A percentile compares a stretch with the other conserved stretches of the same genome.
These are phyloP conservation scores for Pemphredon lugubris DNA, from an alignment of 2,888 invertebrate genomes.

Conservation along the genomic window DNA sequence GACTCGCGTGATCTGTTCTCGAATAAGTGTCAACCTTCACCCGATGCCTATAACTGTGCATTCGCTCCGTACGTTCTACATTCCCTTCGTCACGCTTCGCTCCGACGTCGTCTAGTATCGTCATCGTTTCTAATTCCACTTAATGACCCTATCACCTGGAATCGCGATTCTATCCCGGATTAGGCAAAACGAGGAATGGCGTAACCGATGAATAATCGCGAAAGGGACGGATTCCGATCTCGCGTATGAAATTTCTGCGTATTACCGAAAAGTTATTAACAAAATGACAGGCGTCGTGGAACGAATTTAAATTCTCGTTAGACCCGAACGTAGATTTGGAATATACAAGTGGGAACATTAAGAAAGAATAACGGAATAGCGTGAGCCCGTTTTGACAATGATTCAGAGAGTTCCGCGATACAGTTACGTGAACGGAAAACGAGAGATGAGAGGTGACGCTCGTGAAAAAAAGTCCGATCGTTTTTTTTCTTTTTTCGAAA, in stretches of 20 bases:
- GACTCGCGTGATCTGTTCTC: slow-evolving; percentile 23
- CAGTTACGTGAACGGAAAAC: slow-evolving; percentile 37
- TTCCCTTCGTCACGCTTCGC: slow-evolving; percentile 43
- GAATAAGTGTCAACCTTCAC: slow-evolving; percentile 24
- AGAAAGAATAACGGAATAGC: slow-evolving; percentile 43
- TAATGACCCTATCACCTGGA: slow-evolving; percentile 33
- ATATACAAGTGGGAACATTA: slow-evolving; percentile 29
- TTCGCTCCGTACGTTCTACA: slow-evolving; percentile 54
- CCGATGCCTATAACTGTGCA: slow-evolving; percentile 46
- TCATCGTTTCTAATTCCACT: slow-evolving; percentile 48
- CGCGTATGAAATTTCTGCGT: slow-evolving; percentile 5
- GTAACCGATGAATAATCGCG: slow-evolving; percentile 39
- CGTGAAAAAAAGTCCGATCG: too few species aligned
- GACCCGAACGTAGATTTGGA: too few species aligned
- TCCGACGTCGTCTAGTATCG: slow-evolving; percentile 9
- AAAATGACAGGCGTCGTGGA: too few species aligned
- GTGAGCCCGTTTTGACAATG: slow-evolving; percentile 44
- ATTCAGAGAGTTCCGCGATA: slow-evolving; percentile 42
- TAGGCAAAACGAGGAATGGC: slow-evolving; percentile 16
- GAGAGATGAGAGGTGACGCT: slow-evolving; percentile 14
- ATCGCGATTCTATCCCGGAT: slow-evolving; percentile 28
- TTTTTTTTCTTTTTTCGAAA: neutral
- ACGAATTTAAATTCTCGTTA: too few species aligned
- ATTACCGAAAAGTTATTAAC: slow-evolving; percentile 5
- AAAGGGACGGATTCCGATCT: slow-evolving; percentile 15